Evolutionary conservation across 2,113 vertebrate genomes (phyloP), one percentile per base, ranked within the genome.

Genomic region (Xiphophorus hellerii): DNA sequence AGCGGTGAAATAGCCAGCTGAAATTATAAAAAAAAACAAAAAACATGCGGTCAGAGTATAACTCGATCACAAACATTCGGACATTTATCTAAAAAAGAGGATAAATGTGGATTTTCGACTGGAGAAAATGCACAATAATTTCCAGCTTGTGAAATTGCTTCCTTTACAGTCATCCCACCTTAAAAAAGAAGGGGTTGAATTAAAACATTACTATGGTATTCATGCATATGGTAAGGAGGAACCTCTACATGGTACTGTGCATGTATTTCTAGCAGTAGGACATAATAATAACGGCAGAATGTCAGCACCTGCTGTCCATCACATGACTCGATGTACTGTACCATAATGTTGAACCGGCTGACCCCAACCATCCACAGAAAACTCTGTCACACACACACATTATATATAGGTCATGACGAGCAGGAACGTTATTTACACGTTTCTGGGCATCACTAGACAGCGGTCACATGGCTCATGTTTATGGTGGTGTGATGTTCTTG

Each of bases 321-420:
- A 84, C 44, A 1, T n/a, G 25, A 76, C 76, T 83, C 51, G 31
- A 5, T 62, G 66, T 76, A 73, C 74, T 81, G 74, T 8, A 37
- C 69, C 74, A 20, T 83, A 73, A 84, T 84, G 71, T 66, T 79
- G 71, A 86, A 90, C 82, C 69, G n/a, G 71, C 25, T 87, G 81
- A 88, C 73, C 79, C 60, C 33, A 42, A 39, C 27, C 2, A 48
- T 20, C 51, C 25, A 58, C 51, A n/a, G 22, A 25, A 58, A 58
- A 25, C 51, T 58, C 51, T n/a, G 15, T 42, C 64, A 77, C 30
- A 64, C 58, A 69, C 71, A 1, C 44, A 71, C 7, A 44, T 62
- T 72, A 76, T 30, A 68, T n/a, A 65, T 33, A 78, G 27, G 63
- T 71, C 58, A 48, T 48, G 68, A 73, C 71, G 73, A 80, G 63